Base-by-base conservation (phyloP, 2,113 vertebrate species). In the Petroica traversi region DNA sequence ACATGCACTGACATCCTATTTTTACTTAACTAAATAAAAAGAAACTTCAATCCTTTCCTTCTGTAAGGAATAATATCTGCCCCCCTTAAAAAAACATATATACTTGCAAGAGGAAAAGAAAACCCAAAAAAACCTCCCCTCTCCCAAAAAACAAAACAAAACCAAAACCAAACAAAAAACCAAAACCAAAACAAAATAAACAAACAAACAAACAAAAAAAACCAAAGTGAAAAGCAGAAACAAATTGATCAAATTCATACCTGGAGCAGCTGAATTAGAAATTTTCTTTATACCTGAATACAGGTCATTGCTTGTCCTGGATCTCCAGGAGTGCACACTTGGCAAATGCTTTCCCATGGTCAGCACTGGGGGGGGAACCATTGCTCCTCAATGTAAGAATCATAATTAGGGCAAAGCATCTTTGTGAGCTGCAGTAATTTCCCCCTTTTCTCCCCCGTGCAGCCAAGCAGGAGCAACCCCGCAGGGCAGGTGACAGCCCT, bases 391-490 rank as follows among this genome's bases (percentile, higher is more conserved):
- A 19, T 6, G 48, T 14, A 77, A 77, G 74, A 75, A 51, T 38
- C 86, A 43, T 58, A 86, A 93, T 83, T 40, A 75, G 45, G 62
- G 52, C 59, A 71, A 94, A 83, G 54, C 51, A 86, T 66, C 80
- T 76, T 81, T 80, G 54, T 52, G 23, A 76, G 55, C 49, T 19
- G 26, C 38, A 71, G 73, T 24, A 23, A 79, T 82, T 87, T 88
- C 36, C 63, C 57, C 33, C 43, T 82, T 81, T 82, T 43, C 57
- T 86, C 43, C 36, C 31, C 23, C 3, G 4, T 78, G 93, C 73
- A 93, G 79, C 64, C 88, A 72, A 90, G 84, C 88, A 58, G 85
- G 66, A 95, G 88, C 71, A 48, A 52, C 81, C 69, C 93, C 9
- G 16, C 48, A 7, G 96, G 91, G 95, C 20, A 72, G 33, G 64